Base-by-base conservation (phyloP, 2,797 vertebrate species). In the Cuniculus paca region DNA sequence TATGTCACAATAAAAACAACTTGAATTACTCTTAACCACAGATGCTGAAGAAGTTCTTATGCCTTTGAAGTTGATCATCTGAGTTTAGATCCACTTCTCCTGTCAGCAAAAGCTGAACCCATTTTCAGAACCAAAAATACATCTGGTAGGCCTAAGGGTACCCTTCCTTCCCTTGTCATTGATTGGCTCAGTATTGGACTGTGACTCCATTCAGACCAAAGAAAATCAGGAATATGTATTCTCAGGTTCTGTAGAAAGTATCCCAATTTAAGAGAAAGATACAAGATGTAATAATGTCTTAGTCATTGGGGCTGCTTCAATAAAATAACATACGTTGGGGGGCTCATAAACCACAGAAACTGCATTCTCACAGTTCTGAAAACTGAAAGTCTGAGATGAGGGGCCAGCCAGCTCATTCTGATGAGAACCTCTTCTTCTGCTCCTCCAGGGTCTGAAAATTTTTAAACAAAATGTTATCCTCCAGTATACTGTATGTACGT, bases 391-490 rank as follows among this genome's bases (percentile, higher is more conserved):
- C 56, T 19, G 12, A 42, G 48, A 16, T 42, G 2, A 48, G 34
- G 0, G 20, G 7, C 20, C 72, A 60, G 56, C 13, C 42, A 13
- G 60, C 68, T 72, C 13, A 68, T 74, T 79, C 48, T 61, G 58
- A 31, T 22, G 12, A 74, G 39, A 11, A 2, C 42, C 48, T 70
- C 5, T 16, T 63, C 39, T 45, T 79, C n/a, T 78, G 17, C 6
- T 88, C 42, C 34, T 48, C 63, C 0, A 56, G 8, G 3, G 9
- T 5, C 26, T 2, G 22, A 58, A 82, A 26, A 74, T 48, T 63
- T 60, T 78, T 82, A 45, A 79, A 39, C 4, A 87, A 97, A 74
- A 77, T 14, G 36, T 92, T 85, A n/a, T 68, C 36, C 74, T 95
- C 19, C 16, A 6, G 36, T 12, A n/a, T 88, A 72, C 5, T 5